Conservation (phyloP, 64 coral and sea anemone genomes). For the Platygyra sinensis region DNA sequence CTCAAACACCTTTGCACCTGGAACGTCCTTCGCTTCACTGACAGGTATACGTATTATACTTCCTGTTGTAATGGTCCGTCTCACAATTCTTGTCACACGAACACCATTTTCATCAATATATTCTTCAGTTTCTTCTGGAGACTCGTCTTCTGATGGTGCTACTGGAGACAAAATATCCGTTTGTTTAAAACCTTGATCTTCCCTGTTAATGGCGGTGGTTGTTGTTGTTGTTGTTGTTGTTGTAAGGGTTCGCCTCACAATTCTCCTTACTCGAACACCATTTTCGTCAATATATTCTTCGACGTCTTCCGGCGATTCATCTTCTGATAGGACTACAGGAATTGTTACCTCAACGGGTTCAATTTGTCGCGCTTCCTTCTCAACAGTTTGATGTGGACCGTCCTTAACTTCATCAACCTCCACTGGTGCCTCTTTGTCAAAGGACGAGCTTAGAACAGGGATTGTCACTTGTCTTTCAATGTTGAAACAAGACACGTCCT, state of each 20-base stretch:
- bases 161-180: slow-evolving; percentile 37
- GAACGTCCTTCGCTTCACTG: not conserved
- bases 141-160: slow-evolving; percentile 9
- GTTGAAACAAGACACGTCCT: not conserved
- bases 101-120: slow-evolving; percentile 68
- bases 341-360: not conserved
- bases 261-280: slow-evolving; percentile 49
- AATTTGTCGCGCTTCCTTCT: not conserved
- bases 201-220: too few relatives aligned
- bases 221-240: too few relatives aligned
- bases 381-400: slow-evolving; percentile 8
- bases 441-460: not conserved
- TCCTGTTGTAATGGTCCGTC: not conserved
- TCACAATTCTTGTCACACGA: slow-evolving; percentile 42
- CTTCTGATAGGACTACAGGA: not conserved
- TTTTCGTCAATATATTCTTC: slow-evolving; percentile 31
- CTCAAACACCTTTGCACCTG: not conserved
- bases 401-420: slow-evolving; percentile 48
- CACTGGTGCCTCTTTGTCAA: not conserved
- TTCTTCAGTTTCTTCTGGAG: slow-evolving; percentile 55
- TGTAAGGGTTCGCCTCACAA: slow-evolving; percentile 11
- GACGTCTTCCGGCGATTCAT: not conserved
- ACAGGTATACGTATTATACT: not conserved
- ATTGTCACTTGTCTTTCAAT: not conserved
- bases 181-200: not conserved